These are phyloP conservation scores for Lepidochitona cinerea DNA, from an alignment of 2,888 invertebrate species.

Conservation along the genomic window DNA sequence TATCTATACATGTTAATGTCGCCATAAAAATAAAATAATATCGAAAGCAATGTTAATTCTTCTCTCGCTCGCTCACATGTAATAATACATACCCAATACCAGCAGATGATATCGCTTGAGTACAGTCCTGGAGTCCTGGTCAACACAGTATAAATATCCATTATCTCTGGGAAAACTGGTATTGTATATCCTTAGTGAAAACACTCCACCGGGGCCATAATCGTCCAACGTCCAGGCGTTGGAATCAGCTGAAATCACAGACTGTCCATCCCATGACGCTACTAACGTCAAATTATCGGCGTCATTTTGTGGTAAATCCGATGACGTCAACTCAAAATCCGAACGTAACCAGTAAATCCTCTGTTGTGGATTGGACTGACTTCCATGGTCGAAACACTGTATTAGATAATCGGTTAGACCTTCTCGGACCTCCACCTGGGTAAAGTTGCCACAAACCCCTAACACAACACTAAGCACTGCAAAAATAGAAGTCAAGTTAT, in stretches of 20 bases:
- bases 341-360: not conserved
- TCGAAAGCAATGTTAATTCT: too few species aligned
- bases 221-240: not conserved
- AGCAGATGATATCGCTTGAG: not conserved
- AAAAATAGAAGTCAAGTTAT: too few species aligned
- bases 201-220: not conserved
- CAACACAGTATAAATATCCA: conserved; percentile 1
- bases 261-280: not conserved
- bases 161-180: conserved; percentile 1
- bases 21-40: too few species aligned
- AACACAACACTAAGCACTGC: too few species aligned
- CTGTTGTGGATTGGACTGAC: not conserved
- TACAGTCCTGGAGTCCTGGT: not conserved
- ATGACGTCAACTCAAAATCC: not conserved
- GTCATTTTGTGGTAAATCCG: not conserved
- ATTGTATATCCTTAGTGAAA: not conserved
- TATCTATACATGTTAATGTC: too few species aligned
- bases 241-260: not conserved
- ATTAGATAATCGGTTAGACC: not conserved
- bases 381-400: not conserved
- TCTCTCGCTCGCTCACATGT: too few species aligned
- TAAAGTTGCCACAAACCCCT: not conserved
- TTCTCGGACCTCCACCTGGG: not conserved
- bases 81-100: not conserved
- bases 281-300: not conserved